Base-by-base conservation (phyloP, 2,888 invertebrate genomes). In the Troilus luridus region DNA sequence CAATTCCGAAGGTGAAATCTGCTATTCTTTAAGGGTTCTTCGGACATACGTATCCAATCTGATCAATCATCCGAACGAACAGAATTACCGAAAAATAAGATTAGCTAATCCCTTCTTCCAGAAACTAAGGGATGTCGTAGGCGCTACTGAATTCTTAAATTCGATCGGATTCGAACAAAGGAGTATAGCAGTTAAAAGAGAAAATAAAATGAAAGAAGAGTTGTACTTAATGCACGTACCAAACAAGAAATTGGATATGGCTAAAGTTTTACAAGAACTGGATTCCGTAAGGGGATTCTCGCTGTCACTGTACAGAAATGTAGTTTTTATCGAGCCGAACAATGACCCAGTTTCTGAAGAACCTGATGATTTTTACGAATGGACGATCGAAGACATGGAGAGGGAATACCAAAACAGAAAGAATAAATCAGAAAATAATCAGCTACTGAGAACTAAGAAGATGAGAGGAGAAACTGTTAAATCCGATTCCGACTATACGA, bases 281-380 rank as follows among this genome's bases (percentile, higher is more conserved):
- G 72, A 27, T 41, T 77, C 72, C 10, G 72, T 77, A 41, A 77
- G 17, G 7, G 72, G 72, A 9, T 77, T 77, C 41, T 41, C 27
- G 0, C 17, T 77, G 21, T 77, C 72, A 19, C 8, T 77, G 10
- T 77, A 41, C 41, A 77, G 72, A 19, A 77, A 77, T 41, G 27
- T 77, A 41, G 8, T 7, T 1, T 17, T 77, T 19, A 77, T 41
- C 19, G 12, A 3, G 27, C 72, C 72, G 17, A 41, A 41, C 27
- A 77, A 14, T 41, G 72, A 77, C 27, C 72, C 72, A 0, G 19
- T 41, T 17, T 17, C 72, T 77, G 72, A 77, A 77, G 72, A 77
- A 77, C 72, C 72, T 77, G 72, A 77, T 77, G 72, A 77, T 5
- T 77, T 77, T 77, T 77, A 77, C 19, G 72, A 77, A 77, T 77